A percentile compares a stretch with the other conserved stretches of the same genome.
Conservation (phyloP, 2,888 invertebrate genomes). For the Trimorus sp. region DNA sequence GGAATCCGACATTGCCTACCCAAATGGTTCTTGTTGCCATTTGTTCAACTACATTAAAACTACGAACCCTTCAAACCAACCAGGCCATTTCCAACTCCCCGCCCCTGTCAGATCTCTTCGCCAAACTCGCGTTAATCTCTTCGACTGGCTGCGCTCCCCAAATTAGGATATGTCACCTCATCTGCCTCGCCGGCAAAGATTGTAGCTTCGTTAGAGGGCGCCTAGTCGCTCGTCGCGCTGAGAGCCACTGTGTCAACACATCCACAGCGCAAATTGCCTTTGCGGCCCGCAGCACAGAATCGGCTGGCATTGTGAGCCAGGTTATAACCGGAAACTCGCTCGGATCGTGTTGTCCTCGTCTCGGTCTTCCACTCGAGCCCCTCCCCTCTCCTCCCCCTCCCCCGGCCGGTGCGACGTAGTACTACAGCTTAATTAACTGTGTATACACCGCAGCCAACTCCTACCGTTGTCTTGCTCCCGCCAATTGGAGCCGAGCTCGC, state of each 20-base stretch:
- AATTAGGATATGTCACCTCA: slow-evolving; percentile 55
- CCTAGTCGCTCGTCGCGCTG: slow-evolving; percentile 55
- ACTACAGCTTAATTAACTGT: slow-evolving; percentile 80
- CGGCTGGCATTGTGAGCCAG: slow-evolving; percentile 54
- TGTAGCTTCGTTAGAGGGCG: slow-evolving; percentile 38
- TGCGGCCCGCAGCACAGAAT: slow-evolving; percentile 74
- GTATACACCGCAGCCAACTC: slow-evolving; percentile 80
- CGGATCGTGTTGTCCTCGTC: slow-evolving; percentile 58
- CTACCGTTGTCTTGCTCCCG: slow-evolving; percentile 80
- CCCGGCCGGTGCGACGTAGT: slow-evolving; percentile 69
- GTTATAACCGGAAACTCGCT: slow-evolving; percentile 72
- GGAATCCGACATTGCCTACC: too few species aligned
- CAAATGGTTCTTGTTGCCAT: too few species aligned
- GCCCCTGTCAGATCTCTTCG: too few species aligned
- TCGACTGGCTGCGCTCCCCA: not conserved
- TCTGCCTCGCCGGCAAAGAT: slow-evolving; percentile 47
- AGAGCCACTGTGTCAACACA: slow-evolving; percentile 76
- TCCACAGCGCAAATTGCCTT: slow-evolving; percentile 67
- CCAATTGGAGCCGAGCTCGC: slow-evolving; percentile 77
- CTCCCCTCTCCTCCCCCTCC: slow-evolving; percentile 45
- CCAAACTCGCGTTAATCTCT: too few species aligned
- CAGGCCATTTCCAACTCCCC: too few species aligned
- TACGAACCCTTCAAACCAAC: too few species aligned
- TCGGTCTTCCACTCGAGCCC: not conserved
- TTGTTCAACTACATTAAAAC: too few species aligned